These are phyloP conservation scores for Serranus cabrilla DNA, from an alignment of 2,797 vertebrate species.

Conservation along the genomic window DNA sequence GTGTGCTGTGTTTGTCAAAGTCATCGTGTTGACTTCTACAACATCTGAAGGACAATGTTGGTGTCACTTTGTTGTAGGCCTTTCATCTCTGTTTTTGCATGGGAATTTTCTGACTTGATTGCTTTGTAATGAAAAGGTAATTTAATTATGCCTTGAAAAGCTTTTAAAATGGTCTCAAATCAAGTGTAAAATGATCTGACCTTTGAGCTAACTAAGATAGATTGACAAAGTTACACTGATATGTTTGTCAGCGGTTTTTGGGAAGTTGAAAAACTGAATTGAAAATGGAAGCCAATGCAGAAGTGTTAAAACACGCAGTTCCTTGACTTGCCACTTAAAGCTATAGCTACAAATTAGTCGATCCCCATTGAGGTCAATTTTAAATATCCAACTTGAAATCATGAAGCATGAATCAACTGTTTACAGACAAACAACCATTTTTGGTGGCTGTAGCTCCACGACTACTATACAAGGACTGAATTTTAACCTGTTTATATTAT, in stretches of 20 bases:
- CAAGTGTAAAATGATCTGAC: constrained; percentile 23
- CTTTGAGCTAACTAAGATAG: constrained; percentile 3
- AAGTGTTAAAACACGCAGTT: too few species aligned
- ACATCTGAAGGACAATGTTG: constrained; percentile 10
- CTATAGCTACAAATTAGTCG: too few species aligned
- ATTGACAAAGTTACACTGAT: not conserved
- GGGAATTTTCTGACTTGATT: not conserved
- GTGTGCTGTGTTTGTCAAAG: not conserved
- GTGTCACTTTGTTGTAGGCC: not conserved
- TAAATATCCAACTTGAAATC: too few species aligned
- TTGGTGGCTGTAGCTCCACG: too few species aligned
- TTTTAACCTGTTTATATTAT: too few species aligned
- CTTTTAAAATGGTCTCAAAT: constrained; percentile 1
- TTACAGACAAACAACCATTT: too few species aligned
- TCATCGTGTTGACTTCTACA: not conserved
- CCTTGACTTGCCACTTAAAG: too few species aligned
- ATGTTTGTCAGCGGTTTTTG: not conserved
- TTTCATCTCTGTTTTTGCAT: constrained; percentile 6
- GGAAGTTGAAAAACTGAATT: too few species aligned
- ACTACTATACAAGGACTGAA: too few species aligned
- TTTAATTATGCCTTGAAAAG: not conserved
- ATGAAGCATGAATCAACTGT: too few species aligned
- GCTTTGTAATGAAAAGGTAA: not conserved
- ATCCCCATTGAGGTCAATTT: too few species aligned
- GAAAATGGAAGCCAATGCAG: too few species aligned